phyloP scores from a whole-genome alignment of 1,140 invertebrate species.

The Homarus americanus region DNA sequence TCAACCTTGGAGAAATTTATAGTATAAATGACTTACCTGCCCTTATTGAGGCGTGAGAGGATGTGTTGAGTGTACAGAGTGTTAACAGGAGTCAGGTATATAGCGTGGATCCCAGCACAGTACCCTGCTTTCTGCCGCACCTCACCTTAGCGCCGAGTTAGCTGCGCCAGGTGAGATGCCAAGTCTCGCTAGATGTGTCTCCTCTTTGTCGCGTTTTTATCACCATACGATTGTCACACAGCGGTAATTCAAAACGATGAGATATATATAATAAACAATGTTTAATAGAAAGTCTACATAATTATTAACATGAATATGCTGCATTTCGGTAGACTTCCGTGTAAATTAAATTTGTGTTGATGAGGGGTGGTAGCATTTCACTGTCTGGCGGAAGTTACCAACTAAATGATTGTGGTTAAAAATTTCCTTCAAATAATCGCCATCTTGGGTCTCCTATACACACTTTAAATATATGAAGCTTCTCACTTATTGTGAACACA shows the following conservation, averaged over 20 bases:
- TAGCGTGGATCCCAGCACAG: slow-evolving; percentile 9
- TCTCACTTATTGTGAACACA: too few species aligned
- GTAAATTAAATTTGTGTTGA: background rate
- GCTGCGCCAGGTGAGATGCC: slow-evolving; percentile 3
- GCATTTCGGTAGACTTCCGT: background rate
- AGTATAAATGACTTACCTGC: background rate
- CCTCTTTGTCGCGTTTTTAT: background rate
- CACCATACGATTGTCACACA: background rate
- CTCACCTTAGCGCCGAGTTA: slow-evolving; percentile 47
- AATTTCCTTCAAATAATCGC: background rate
- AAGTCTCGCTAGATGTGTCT: slow-evolving; percentile 16
- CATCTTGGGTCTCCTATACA: background rate
- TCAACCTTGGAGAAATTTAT: background rate
- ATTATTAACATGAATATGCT: background rate
- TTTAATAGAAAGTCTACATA: background rate
- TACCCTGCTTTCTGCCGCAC: slow-evolving; percentile 50
- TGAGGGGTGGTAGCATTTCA: slow-evolving; percentile 39
- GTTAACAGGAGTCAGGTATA: background rate
- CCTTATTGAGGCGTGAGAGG: background rate
- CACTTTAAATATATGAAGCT: too few species aligned
- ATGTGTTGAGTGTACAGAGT: background rate
- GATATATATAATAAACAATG: background rate
- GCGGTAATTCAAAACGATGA: background rate
- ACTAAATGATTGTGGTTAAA: background rate
- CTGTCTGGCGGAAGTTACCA: slow-evolving; percentile 23